These are phyloP conservation scores for Lindbergichthys nudifrons DNA, from an alignment of 2,797 vertebrate genomes.

Conservation along the genomic window DNA sequence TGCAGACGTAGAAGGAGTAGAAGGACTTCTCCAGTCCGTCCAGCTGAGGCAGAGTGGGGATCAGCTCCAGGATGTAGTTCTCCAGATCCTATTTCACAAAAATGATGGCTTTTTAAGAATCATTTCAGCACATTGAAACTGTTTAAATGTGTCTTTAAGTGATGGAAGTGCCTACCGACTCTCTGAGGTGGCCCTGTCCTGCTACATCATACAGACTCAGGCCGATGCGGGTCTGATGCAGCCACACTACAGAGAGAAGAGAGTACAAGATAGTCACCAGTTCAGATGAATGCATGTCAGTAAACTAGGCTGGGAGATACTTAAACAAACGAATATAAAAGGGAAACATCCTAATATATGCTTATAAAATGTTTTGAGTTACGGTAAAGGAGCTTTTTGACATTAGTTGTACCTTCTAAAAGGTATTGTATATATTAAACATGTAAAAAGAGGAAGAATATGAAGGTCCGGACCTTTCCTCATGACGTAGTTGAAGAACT, in stretches of 20 bases:
- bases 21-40: conserved; percentile 99
- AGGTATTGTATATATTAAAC: neutral
- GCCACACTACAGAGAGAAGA: conserved; percentile 88
- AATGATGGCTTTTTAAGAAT: neutral
- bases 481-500: conserved; percentile 99
- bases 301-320: neutral
- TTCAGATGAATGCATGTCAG: neutral
- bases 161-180: conserved; percentile 88
- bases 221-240: conserved; percentile 98
- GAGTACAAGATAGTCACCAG: neutral
- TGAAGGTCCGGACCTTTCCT: conserved; percentile 89
- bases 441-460: neutral
- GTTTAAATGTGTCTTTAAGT: neutral
- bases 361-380: neutral
- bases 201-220: conserved; percentile 98
- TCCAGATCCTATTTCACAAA: conserved; percentile 90
- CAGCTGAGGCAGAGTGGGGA: conserved; percentile 96
- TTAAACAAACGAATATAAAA: neutral
- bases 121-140: neutral
- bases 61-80: conserved; percentile 98
- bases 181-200: conserved; percentile 96
- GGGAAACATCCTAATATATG: neutral
- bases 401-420: neutral
- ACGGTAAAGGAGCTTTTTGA: neutral
- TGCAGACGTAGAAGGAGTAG: conserved; percentile 98